These are phyloP conservation scores for Nomia melanderi DNA, from an alignment of 1,140 invertebrate genomes.

Conservation along the genomic window DNA sequence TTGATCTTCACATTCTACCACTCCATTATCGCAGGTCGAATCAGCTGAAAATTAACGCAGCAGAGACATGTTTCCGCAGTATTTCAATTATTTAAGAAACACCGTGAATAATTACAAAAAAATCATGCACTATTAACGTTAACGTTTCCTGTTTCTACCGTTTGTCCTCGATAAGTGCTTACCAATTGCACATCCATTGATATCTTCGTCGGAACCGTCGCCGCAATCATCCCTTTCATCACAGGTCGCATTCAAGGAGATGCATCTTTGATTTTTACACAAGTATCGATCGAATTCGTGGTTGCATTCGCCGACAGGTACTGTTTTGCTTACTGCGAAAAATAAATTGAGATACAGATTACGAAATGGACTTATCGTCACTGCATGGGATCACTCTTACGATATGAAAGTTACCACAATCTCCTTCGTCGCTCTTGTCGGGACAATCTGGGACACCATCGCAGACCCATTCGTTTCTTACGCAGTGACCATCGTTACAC, in stretches of 20 bases:
- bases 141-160: background rate
- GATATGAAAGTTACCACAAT: slow-evolving; percentile 81
- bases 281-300: slow-evolving; percentile 79
- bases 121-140: too few relatives aligned
- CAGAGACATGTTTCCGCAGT: background rate
- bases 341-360: background rate
- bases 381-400: background rate
- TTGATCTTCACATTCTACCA: slow-evolving; percentile 47
- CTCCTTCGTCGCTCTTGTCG: slow-evolving; percentile 85
- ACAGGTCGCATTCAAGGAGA: slow-evolving; percentile 85
- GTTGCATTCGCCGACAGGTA: slow-evolving; percentile 75
- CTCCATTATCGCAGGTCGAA: slow-evolving; percentile 25
- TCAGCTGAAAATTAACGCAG: slow-evolving; percentile 41
- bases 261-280: slow-evolving; percentile 85
- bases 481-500: slow-evolving; percentile 84
- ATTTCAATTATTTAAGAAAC: background rate
- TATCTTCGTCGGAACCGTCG: slow-evolving; percentile 88
- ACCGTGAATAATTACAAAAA: too few relatives aligned
- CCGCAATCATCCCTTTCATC: slow-evolving; percentile 88
- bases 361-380: background rate
- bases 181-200: slow-evolving; percentile 79
- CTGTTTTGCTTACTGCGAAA: slow-evolving; percentile 38
- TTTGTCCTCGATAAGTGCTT: slow-evolving; percentile 24
- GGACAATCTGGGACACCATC: slow-evolving; percentile 85
- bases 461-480: slow-evolving; percentile 84